Conservation (phyloP, 2,113 vertebrate species). For the Gobiocypris rarus region DNA sequence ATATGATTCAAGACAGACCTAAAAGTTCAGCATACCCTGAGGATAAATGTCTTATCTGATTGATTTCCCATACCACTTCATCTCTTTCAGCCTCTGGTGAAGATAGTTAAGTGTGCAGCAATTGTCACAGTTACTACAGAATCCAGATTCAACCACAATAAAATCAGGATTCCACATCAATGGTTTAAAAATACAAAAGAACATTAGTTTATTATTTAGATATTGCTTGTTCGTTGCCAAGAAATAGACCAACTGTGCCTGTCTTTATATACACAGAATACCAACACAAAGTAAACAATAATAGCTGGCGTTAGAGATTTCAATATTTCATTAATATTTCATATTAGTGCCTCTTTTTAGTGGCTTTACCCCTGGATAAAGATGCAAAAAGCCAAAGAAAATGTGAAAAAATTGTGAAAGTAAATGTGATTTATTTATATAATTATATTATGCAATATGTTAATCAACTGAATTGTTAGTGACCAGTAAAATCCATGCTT, state of each 20-base stretch:
- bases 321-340: not conserved
- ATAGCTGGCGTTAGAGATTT: not conserved
- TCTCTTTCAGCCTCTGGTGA: conserved; percentile 65
- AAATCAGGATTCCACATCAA: not conserved
- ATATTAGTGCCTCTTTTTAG: not conserved
- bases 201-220: not conserved
- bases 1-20: not conserved
- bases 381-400: conserved; percentile 29
- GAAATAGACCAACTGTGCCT: conserved; percentile 69
- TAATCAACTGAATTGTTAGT: not conserved
- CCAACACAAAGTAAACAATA: not conserved
- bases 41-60: conserved; percentile 3
- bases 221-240: conserved; percentile 71
- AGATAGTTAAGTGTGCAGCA: conserved; percentile 44
- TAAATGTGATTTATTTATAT: conserved; percentile 10
- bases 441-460: not conserved
- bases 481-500: not conserved
- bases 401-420: not conserved
- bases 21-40: not conserved
- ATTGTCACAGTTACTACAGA: not conserved
- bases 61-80: conserved; percentile 50
- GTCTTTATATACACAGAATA: not conserved
- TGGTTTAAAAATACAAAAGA: conserved; percentile 32
- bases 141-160: not conserved
- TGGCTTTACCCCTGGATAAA: not conserved